phyloP scores from a whole-genome alignment of 2,888 invertebrate genomes.

The Drosophila demipolita region DNA sequence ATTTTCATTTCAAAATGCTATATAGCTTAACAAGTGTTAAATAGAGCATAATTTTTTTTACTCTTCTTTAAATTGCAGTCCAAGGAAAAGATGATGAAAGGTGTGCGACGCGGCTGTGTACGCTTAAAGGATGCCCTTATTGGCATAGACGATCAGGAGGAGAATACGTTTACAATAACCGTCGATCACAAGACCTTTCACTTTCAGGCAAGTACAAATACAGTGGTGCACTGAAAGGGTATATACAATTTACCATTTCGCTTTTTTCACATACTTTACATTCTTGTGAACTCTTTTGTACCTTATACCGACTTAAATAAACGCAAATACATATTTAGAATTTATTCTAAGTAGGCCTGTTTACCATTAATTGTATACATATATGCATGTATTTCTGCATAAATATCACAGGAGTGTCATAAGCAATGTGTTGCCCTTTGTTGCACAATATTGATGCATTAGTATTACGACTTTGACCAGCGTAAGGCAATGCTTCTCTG shows the following conservation, averaged over 20 bases:
- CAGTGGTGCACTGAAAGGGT: neutral
- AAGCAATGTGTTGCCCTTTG: neutral
- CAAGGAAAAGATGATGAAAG: constrained; percentile 99
- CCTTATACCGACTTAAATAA: constrained; percentile 6
- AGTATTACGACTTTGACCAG: neutral
- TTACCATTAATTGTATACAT: neutral
- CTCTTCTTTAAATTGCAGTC: constrained; percentile 88
- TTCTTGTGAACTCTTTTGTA: constrained; percentile 9
- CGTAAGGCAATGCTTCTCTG: neutral
- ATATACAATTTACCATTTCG: neutral
- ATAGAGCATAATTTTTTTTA: neutral
- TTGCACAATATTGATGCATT: neutral
- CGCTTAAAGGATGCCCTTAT: constrained; percentile 98
- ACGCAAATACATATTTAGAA: neutral
- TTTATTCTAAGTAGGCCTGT: neutral
- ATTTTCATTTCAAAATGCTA: constrained; percentile 11
- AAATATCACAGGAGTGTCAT: too few relatives aligned
- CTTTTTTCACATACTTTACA: neutral
- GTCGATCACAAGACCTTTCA: constrained; percentile 99
- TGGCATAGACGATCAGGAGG: constrained; percentile 99
- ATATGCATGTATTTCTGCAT: too few relatives aligned
- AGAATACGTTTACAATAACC: constrained; percentile 99
- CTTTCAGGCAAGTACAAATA: constrained; percentile 89
- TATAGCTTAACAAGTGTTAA: neutral
- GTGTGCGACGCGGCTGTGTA: constrained; percentile 98